Base-by-base conservation (phyloP, 2,113 vertebrate species). In the Urocitellus parryii region DNA sequence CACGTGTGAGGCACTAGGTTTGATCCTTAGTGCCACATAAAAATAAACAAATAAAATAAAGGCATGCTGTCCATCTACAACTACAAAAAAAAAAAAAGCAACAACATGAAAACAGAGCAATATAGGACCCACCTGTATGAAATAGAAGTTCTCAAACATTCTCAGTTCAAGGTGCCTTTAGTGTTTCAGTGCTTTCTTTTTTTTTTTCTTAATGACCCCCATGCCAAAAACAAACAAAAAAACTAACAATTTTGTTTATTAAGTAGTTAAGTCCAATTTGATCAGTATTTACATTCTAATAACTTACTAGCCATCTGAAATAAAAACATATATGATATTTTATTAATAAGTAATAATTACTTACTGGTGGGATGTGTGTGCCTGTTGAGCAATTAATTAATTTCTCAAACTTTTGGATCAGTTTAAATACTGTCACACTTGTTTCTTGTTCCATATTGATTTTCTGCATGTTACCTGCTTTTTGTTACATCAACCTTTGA, bases 361-460 rank as follows among this genome's bases (percentile, higher is more conserved):
- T 61, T 80, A 32, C 10, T n/a, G 56, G 56, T 63, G 1, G 16
- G 29, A 61, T 37, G 14, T 61, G 72, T 37, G 25, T 84, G 24
- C 24, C 29, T 78, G 17, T 70, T 78, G 45, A 5, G 39, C 61
- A 90, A 95, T 61, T 58, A 58, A 61, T 78, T 95, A 63, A 78
- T 9, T 65, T 90, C 63, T 70, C 53, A 85, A 39, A 72, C 63
- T 77, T 90, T 63, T 39, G 48, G 58, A 79, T 95, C 72, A 70
- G n/a, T 70, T 48, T 84, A 20, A 39, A 78, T 32, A 72, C 3
- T n/a, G 8, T 20, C 53, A 78, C 17, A 68, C 5, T 51, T 20
- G 34, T 83, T 89, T 94, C 70, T 89, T 89, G 37, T 45, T 76
- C n/a, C 42, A 90, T 34, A 73, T 39, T 63, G 37, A 58, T 90